phyloP scores from a whole-genome alignment of 2,797 vertebrate species.

The Chelon labrosus region DNA sequence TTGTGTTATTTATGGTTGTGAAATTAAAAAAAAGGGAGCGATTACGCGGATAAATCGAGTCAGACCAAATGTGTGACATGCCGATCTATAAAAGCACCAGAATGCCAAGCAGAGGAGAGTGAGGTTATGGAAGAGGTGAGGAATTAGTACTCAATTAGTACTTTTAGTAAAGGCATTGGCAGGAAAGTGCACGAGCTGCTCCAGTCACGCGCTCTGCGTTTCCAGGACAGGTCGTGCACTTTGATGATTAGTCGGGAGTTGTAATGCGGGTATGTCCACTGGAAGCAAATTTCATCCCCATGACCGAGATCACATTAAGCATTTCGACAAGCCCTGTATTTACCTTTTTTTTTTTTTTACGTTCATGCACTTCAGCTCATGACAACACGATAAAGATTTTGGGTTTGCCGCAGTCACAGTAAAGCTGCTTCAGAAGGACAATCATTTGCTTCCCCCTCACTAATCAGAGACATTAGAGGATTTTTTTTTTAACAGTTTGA shows the following conservation, averaged over 20 bases:
- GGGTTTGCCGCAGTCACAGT: conserved; percentile 17
- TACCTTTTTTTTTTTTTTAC: conserved; percentile 4
- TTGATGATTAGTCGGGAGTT: conserved; percentile 36
- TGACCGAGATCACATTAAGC: conserved; percentile 47
- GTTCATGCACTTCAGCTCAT: conserved; percentile 28
- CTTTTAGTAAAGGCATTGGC: neutral
- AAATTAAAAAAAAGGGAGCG: conserved; percentile 3
- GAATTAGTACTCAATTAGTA: conserved; percentile 19
- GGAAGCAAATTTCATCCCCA: conserved; percentile 69
- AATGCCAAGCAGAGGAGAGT: conserved; percentile 27
- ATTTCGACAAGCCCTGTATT: conserved; percentile 28
- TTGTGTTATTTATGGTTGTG: neutral
- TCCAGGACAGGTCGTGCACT: conserved; percentile 51
- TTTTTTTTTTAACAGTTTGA: conserved; percentile 70
- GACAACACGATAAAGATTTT: conserved; percentile 23
- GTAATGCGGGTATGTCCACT: conserved; percentile 40
- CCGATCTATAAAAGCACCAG: conserved; percentile 30
- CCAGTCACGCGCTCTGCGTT: conserved; percentile 33
- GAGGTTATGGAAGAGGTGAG: conserved; percentile 19
- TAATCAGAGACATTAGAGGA: conserved; percentile 52
- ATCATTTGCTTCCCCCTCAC: conserved; percentile 64
- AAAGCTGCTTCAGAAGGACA: conserved; percentile 36
- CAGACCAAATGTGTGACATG: conserved; percentile 14
- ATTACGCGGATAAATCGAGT: conserved; percentile 12
- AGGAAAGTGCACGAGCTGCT: conserved; percentile 39